A percentile compares a stretch with the other conserved stretches of the same genome.
Conservation (phyloP, 2,797 vertebrate species). For the Rhinatrema bivittatum region DNA sequence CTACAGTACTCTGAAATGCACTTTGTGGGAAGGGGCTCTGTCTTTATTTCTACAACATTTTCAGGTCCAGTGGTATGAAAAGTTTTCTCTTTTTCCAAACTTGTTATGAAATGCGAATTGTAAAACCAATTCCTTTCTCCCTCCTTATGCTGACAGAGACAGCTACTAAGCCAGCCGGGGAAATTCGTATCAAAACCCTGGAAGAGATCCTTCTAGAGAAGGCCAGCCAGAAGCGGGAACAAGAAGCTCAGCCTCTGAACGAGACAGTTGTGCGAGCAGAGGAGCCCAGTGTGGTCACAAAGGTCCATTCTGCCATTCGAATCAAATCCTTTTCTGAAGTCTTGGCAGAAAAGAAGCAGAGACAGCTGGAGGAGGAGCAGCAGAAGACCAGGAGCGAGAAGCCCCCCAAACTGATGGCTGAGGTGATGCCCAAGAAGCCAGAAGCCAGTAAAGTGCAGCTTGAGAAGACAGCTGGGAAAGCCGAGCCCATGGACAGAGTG, state of each 20-base stretch:
- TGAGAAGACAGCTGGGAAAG: conserved; percentile 15
- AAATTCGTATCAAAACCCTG: conserved; percentile 82
- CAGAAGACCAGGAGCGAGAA: conserved; percentile 31
- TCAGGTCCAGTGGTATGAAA: too few relatives aligned
- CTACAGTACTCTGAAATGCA: too few relatives aligned
- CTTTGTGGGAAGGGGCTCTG: too few relatives aligned
- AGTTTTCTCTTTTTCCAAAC: too few relatives aligned
- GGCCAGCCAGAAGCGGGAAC: conserved; percentile 45
- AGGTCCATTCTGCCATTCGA: conserved; percentile 13
- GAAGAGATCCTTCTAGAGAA: conserved; percentile 86
- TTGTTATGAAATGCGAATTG: too few relatives aligned
- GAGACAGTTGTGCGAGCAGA: not conserved
- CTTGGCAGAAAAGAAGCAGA: conserved; percentile 63
- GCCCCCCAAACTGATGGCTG: not conserved
- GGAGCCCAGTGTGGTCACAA: conserved; percentile 19
- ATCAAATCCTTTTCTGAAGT: conserved; percentile 67
- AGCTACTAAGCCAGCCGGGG: conserved; percentile 40
- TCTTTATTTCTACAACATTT: too few relatives aligned
- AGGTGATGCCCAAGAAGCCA: not conserved
- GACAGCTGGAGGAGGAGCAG: conserved; percentile 49
- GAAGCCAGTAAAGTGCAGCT: conserved; percentile 20
- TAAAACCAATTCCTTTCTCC: too few relatives aligned
- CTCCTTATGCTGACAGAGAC: too few relatives aligned
- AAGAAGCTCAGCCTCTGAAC: conserved; percentile 24
- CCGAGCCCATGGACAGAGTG: conserved; percentile 43